Evolutionary conservation across 1,140 invertebrate genomes (phyloP).

Genomic region (Cydia fagiglandana): DNA sequence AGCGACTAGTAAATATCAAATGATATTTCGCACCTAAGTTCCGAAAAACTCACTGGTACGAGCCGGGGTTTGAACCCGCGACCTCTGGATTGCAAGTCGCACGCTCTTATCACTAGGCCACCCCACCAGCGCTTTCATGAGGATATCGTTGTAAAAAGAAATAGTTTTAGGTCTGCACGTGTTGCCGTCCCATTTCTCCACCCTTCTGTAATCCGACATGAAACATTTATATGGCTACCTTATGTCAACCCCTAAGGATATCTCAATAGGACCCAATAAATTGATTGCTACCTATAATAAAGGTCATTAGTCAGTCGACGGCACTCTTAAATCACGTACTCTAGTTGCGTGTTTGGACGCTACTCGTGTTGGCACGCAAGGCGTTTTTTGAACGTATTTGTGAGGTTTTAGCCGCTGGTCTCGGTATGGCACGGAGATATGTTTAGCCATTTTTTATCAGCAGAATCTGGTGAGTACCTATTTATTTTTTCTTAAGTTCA

Average conservation of each 20-base stretch:
- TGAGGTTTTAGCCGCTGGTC: constrained; percentile 46
- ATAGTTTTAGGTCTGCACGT: neutral
- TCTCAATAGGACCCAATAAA: constrained; percentile 73
- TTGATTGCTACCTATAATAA: constrained; percentile 70
- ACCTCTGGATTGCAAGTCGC: too few relatives aligned
- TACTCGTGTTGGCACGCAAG: constrained; percentile 73
- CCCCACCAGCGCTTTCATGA: too few relatives aligned
- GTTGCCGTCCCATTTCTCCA: neutral
- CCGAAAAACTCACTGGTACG: too few relatives aligned
- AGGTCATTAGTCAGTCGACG: constrained; percentile 68
- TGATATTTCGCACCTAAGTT: too few relatives aligned
- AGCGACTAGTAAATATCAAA: too few relatives aligned
- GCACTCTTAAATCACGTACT: constrained; percentile 51
- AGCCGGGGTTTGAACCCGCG: too few relatives aligned
- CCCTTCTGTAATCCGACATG: neutral
- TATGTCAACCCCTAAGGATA: constrained; percentile 41
- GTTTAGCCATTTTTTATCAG: neutral
- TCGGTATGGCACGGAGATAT: constrained; percentile 38
- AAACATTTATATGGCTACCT: constrained; percentile 21
- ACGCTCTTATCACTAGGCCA: too few relatives aligned
- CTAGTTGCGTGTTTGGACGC: constrained; percentile 62
- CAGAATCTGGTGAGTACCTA: neutral
- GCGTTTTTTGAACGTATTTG: constrained; percentile 42
- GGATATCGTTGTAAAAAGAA: too few relatives aligned
- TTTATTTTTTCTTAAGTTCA: neutral